Conservation (phyloP, 2,113 vertebrate species). For the Galemys pyrenaicus region DNA sequence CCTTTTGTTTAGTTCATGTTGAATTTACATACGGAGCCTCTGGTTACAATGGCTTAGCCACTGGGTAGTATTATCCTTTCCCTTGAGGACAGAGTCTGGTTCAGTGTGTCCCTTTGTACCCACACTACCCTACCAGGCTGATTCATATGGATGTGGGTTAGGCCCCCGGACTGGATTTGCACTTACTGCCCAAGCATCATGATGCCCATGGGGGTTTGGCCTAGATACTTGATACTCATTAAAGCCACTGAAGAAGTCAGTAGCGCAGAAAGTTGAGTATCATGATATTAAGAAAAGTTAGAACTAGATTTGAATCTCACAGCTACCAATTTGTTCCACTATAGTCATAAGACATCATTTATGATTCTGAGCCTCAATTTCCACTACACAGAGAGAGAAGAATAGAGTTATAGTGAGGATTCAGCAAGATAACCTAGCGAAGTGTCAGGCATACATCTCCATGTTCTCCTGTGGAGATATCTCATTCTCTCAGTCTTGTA, state of each 20-base stretch:
- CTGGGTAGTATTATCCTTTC: not conserved
- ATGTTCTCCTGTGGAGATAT: not conserved
- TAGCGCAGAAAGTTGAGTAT: not conserved
- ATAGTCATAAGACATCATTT: not conserved
- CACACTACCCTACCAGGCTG: not conserved
- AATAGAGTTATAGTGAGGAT: not conserved
- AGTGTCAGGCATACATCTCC: not conserved
- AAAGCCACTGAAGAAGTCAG: constrained; percentile 18
- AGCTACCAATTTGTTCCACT: not conserved
- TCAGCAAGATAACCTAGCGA: not conserved
- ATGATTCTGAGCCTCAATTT: not conserved
- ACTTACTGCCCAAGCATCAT: not conserved
- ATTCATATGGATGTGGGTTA: not conserved
- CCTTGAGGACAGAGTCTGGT: not conserved
- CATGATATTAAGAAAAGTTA: not conserved
- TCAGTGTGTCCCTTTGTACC: not conserved
- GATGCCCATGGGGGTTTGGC: not conserved
- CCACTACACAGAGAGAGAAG: not conserved
- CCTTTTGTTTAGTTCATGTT: not conserved
- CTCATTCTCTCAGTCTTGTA: not conserved
- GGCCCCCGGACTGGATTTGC: not conserved
- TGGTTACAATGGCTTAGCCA: not conserved
- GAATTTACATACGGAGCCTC: not conserved
- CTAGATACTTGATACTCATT: constrained; percentile 16
- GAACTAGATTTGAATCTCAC: not conserved